phyloP scores from a whole-genome alignment of 53 echinoderm and acorn worm species.

The Hippasteria phrygiana region DNA sequence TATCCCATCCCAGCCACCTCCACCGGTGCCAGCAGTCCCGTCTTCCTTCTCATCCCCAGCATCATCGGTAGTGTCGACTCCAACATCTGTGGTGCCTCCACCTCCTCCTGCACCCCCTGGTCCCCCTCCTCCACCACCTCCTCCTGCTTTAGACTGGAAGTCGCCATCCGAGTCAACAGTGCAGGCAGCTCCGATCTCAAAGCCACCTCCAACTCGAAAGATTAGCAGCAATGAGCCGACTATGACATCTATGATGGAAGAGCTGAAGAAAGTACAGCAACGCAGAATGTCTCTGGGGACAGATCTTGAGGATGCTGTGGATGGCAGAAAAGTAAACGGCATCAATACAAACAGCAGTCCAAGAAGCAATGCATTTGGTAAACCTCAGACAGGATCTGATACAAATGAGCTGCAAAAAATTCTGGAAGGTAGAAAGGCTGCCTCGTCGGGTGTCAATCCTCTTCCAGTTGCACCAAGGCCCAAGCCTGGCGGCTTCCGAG shows the following conservation, averaged over 20 bases:
- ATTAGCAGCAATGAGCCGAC: constrained; percentile 27
- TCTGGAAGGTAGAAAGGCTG: constrained; percentile 37
- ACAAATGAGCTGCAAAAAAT: constrained; percentile 56
- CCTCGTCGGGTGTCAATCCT: constrained; percentile 61
- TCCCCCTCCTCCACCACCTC: constrained; percentile 63
- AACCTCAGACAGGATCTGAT: not conserved
- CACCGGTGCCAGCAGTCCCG: not conserved
- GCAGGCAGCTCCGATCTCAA: constrained; percentile 16
- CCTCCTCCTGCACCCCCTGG: constrained; percentile 15
- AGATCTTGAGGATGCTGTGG: constrained; percentile 12
- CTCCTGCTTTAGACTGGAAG: constrained; percentile 61
- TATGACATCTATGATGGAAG: constrained; percentile 71
- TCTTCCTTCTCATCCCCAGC: constrained; percentile 50
- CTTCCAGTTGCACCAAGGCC: constrained; percentile 32
- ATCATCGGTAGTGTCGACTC: constrained; percentile 42
- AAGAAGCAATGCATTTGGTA: not conserved
- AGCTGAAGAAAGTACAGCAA: constrained; percentile 70
- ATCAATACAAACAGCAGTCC: not conserved
- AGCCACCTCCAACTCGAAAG: constrained; percentile 41
- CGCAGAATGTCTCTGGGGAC: constrained; percentile 63
- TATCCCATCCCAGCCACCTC: constrained; percentile 21
- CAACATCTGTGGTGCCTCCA: constrained; percentile 69
- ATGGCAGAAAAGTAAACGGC: not conserved
- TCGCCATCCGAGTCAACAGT: constrained; percentile 66
- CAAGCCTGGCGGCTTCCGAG: constrained; percentile 23